These are phyloP conservation scores for Ondatra zibethicus DNA, from an alignment of 2,113 vertebrate genomes.

Conservation along the genomic window DNA sequence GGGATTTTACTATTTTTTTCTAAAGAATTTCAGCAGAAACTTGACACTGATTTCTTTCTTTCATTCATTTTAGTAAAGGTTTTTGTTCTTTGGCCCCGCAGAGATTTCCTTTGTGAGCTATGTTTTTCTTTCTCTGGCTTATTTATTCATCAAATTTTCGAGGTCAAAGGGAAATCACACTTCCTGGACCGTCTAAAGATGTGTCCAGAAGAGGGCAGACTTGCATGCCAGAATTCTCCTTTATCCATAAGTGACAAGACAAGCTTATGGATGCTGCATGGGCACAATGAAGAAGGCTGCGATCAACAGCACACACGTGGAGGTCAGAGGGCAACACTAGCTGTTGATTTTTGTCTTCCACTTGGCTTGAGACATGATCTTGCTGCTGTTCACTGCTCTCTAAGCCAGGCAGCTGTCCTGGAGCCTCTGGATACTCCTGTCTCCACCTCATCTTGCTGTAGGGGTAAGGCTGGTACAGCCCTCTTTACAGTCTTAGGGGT, in stretches of 20 bases:
- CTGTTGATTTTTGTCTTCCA: no score
- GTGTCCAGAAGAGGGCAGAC: slow-evolving; percentile 87
- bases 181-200: neutral
- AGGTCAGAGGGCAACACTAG: neutral
- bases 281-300: neutral
- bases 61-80: neutral
- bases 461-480: neutral
- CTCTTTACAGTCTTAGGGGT: no score
- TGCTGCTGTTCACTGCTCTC: neutral
- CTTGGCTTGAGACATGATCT: neutral
- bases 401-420: neutral
- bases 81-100: neutral
- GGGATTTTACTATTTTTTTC: neutral
- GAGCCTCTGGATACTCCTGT: neutral
- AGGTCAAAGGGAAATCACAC: slow-evolving; percentile 30
- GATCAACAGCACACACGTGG: neutral
- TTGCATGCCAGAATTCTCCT: slow-evolving; percentile 77
- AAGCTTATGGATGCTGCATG: neutral
- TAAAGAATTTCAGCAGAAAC: neutral
- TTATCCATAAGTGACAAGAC: neutral
- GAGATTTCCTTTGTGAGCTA: neutral
- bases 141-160: slow-evolving; percentile 2
- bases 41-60: neutral
- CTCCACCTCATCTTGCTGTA: no score
- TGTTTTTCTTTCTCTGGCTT: neutral